phyloP scores from a whole-genome alignment of 2,888 invertebrate species.

The Phyllotreta cruciferae region DNA sequence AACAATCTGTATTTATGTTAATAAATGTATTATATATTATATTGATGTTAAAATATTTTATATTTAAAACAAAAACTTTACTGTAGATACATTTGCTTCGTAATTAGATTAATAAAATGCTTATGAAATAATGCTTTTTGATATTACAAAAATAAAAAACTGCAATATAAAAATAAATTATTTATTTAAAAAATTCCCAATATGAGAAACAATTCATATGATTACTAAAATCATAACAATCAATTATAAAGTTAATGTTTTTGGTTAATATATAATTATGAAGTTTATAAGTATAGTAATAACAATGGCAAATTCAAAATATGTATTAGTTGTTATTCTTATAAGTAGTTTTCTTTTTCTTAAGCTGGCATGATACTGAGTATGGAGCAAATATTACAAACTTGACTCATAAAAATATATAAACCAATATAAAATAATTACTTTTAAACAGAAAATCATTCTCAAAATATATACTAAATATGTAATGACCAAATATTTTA shows the following conservation, averaged over 20 bases:
- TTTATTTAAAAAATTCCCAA: conserved; percentile 33
- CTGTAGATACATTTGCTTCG: conserved; percentile 11
- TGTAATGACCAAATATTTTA: not conserved
- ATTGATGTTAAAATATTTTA: conserved; percentile 18
- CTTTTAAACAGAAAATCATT: conserved; percentile 4
- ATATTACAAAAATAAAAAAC: conserved; percentile 5
- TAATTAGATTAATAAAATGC: conserved; percentile 14
- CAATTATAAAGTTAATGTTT: not conserved
- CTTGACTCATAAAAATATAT: conserved; percentile 12
- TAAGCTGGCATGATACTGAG: conserved; percentile 20
- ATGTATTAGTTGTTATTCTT: conserved; percentile 24
- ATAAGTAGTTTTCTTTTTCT: conserved; percentile 17
- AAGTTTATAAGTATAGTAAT: conserved; percentile 15
- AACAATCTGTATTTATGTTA: conserved; percentile 12
- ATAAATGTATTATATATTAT: conserved; percentile 4
- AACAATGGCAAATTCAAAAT: conserved; percentile 20
- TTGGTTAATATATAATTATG: conserved; percentile 23
- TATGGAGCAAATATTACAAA: conserved; percentile 5
- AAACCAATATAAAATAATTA: conserved; percentile 2
- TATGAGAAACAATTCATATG: conserved; percentile 28
- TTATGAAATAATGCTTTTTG: conserved; percentile 3
- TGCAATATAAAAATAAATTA: conserved; percentile 23
- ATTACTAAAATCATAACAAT: conserved; percentile 11
- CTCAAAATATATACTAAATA: not conserved
- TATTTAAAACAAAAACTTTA: conserved; percentile 10